These are phyloP conservation scores for Engraulis encrasicolus DNA, from an alignment of 2,113 vertebrate species.

Conservation along the genomic window DNA sequence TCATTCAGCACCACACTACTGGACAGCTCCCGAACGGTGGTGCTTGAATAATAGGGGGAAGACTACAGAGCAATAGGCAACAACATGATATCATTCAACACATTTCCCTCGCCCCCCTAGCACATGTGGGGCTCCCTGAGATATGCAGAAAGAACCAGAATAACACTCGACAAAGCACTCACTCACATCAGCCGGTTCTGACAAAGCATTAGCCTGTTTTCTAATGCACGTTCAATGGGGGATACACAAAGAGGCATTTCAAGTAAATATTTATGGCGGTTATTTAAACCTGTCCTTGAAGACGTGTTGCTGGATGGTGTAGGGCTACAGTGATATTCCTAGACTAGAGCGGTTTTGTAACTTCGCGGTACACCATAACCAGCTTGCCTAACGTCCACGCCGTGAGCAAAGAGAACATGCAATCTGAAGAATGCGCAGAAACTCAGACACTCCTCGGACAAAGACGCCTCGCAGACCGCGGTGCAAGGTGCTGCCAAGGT, in stretches of 20 bases:
- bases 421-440: background rate
- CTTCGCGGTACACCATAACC: constrained; percentile 14
- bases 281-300: constrained; percentile 21
- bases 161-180: background rate
- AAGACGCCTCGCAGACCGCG: background rate
- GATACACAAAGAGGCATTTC: background rate
- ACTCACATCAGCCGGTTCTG: background rate
- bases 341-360: constrained; percentile 32
- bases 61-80: background rate
- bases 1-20: background rate
- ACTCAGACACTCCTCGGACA: background rate
- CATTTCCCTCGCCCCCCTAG: background rate
- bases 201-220: background rate
- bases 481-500: background rate
- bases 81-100: background rate
- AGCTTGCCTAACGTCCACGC: constrained; percentile 4
- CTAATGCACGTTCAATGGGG: no score
- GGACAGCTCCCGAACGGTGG: background rate
- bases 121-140: background rate
- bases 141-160: background rate
- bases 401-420: no score
- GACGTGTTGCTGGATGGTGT: background rate
- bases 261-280: background rate
- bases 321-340: background rate
- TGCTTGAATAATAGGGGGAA: background rate